These are phyloP conservation scores for Orius insidiosus DNA, from an alignment of 1,140 invertebrate species.

Conservation along the genomic window DNA sequence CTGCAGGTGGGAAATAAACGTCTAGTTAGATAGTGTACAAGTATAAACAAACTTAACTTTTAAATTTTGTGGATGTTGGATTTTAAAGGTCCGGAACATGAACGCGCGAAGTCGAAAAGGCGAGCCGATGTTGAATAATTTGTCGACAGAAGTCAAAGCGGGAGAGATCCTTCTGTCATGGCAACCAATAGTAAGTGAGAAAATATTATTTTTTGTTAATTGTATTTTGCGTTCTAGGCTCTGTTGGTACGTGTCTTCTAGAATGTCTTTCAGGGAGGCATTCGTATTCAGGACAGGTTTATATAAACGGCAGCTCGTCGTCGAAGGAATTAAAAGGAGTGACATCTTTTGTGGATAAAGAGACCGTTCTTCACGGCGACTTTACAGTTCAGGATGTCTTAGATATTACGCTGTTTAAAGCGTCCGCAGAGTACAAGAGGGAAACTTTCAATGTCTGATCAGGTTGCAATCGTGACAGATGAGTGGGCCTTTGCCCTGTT, in stretches of 20 bases:
- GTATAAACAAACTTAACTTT: too few species aligned
- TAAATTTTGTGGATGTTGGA: too few species aligned
- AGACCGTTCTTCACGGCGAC: conserved; percentile 28
- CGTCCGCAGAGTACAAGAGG: conserved; percentile 6
- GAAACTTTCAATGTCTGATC: conserved; percentile 11
- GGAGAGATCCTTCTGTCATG: conserved; percentile 76
- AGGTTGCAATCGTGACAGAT: conserved; percentile 66
- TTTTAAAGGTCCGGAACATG: conserved; percentile 25
- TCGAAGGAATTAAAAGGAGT: conserved; percentile 44
- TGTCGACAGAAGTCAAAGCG: conserved; percentile 68
- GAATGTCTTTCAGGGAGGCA: conserved; percentile 61
- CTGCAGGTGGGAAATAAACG: conserved; percentile 27
- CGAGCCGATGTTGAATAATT: conserved; percentile 40
- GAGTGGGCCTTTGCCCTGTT: conserved; percentile 77
- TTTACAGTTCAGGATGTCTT: conserved; percentile 19
- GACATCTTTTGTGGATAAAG: conserved; percentile 26
- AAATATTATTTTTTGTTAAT: not conserved
- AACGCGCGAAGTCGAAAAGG: conserved; percentile 13
- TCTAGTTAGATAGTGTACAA: too few species aligned
- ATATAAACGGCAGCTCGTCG: conserved; percentile 64
- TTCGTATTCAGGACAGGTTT: conserved; percentile 55
- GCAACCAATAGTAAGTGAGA: conserved; percentile 42
- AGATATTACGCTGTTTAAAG: conserved; percentile 8
- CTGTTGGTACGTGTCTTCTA: conserved; percentile 63
- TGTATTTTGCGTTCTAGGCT: conserved; percentile 34